Evolutionary conservation across 2,888 invertebrate species (phyloP), one percentile per base, ranked within the genome.

Genomic region (Macaria liturata): DNA sequence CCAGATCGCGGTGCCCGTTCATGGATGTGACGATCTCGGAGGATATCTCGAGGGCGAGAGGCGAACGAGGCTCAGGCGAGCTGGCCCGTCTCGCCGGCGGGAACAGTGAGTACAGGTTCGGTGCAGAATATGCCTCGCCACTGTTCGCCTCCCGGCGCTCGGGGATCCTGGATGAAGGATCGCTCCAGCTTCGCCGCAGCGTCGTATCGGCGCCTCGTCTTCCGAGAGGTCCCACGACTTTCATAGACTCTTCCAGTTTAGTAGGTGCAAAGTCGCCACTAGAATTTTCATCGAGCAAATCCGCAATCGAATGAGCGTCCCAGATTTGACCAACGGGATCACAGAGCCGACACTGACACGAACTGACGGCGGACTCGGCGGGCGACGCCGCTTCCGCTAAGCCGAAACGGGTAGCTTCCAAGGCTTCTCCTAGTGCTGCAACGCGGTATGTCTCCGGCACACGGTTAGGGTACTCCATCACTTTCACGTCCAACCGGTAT

Each of bases 21-120:
- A 94, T 93, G 46, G 95, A 95, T 32, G 95, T 96, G 67, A 96
- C 95, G 70, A 96, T 96, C 76, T 95, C 95, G 40, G 95, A 95
- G 39, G 95, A 95, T 59, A 96, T 95, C 81, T 95, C 95, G 71
- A 96, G 86, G 64, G 86, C 89, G 65, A 84, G 90, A 49, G 87
- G 86, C 72, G 81, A 91, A 67, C 81, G 87, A 57, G 86, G 87
- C 70, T 88, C 89, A 30, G 88, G 88, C 49, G 88, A 89, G 69
- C 79, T 88, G 52, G 81, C 77, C 68, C 83, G 79, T 78, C 83
- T 83, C 52, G 85, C 78, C 62, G 87, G 88, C 73, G 88, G 91
- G 74, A 91, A 91, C 67, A 91, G 76, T 54, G 91, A 91, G 72
- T 91, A 91, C 57, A 91, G 75, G 76, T 91, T 88, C 57, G 92